These are phyloP conservation scores for Drosophila yooni DNA, from an alignment of 2,888 invertebrate species.

Conservation along the genomic window DNA sequence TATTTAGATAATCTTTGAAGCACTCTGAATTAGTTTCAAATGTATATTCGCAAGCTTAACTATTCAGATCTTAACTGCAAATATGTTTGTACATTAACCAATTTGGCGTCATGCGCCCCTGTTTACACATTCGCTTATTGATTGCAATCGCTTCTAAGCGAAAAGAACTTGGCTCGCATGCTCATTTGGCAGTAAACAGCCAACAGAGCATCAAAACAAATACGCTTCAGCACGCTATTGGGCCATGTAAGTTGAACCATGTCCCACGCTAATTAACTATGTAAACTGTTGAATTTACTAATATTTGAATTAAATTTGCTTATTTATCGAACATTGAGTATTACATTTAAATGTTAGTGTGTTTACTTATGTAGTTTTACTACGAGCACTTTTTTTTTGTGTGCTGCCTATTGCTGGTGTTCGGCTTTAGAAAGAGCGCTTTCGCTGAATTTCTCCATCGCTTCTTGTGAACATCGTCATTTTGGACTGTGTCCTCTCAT, in stretches of 20 bases:
- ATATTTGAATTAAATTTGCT: background rate
- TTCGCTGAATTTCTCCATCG: slow-evolving; percentile 75
- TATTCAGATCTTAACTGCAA: slow-evolving; percentile 47
- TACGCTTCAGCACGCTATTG: slow-evolving; percentile 86
- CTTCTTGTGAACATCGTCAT: slow-evolving; percentile 61
- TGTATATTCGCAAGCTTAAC: slow-evolving; percentile 39
- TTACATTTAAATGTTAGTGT: background rate
- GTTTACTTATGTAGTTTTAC: slow-evolving; percentile 80
- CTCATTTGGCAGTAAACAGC: slow-evolving; percentile 28
- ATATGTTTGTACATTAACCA: slow-evolving; percentile 39
- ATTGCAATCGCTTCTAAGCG: slow-evolving; percentile 30
- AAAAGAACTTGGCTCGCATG: slow-evolving; percentile 8
- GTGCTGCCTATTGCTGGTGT: slow-evolving; percentile 86
- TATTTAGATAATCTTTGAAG: slow-evolving; percentile 20
- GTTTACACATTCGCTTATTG: slow-evolving; percentile 15
- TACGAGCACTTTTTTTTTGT: slow-evolving; percentile 86
- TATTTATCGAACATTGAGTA: background rate
- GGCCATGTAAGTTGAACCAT: slow-evolving; percentile 82
- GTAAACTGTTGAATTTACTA: slow-evolving; percentile 6
- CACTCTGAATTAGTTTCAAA: slow-evolving; percentile 18
- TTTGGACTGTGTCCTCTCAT: slow-evolving; percentile 68
- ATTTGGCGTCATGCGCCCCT: slow-evolving; percentile 31
- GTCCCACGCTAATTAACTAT: background rate
- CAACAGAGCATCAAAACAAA: slow-evolving; percentile 63
- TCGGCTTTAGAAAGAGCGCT: slow-evolving; percentile 75